Percentiles rank a stretch among this genome's conserved stretches.
Evolutionary conservation across 1,140 invertebrate species (phyloP).

Genomic region (Drosophila gunungcola): DNA sequence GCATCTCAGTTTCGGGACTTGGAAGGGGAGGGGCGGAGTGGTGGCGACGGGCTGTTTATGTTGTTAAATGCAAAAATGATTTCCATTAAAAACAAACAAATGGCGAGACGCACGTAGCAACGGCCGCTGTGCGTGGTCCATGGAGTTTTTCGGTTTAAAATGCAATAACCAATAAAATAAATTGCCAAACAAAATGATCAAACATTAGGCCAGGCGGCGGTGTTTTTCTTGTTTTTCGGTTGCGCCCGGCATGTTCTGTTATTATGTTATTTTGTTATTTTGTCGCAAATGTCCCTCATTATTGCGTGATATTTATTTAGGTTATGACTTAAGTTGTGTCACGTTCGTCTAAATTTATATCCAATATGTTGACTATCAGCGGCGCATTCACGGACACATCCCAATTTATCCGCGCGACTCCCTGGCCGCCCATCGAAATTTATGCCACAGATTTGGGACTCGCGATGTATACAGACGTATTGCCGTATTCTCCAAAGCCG

Average conservation of each 20-base stretch:
- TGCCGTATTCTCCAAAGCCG: constrained; percentile 47
- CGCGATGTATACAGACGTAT: constrained; percentile 27
- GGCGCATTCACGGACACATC: constrained; percentile 60
- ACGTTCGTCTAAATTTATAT: constrained; percentile 79
- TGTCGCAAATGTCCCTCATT: constrained; percentile 80
- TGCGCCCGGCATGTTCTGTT: constrained; percentile 21
- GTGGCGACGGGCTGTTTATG: constrained; percentile 69
- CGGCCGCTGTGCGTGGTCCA: constrained; percentile 45
- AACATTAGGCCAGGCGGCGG: constrained; percentile 64
- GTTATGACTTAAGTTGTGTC: constrained; percentile 83
- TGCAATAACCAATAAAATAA: constrained; percentile 83
- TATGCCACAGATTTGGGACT: constrained; percentile 70
- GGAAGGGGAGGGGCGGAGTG: constrained; percentile 21
- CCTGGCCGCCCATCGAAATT: constrained; percentile 33
- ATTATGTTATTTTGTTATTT: constrained; percentile 55
- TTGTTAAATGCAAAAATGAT: constrained; percentile 83
- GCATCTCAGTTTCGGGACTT: constrained; percentile 38
- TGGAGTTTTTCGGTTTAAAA: constrained; percentile 69
- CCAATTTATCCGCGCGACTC: constrained; percentile 34
- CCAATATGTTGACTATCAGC: constrained; percentile 78
- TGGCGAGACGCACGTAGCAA: constrained; percentile 64
- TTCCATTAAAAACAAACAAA: constrained; percentile 78
- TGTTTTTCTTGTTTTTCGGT: constrained; percentile 39
- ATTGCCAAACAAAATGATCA: constrained; percentile 81
- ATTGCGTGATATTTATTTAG: constrained; percentile 84